A percentile compares a stretch with the other conserved stretches of the same genome.
These are phyloP conservation scores for Cyclopterus lumpus DNA, from an alignment of 2,797 vertebrate genomes.

Conservation along the genomic window DNA sequence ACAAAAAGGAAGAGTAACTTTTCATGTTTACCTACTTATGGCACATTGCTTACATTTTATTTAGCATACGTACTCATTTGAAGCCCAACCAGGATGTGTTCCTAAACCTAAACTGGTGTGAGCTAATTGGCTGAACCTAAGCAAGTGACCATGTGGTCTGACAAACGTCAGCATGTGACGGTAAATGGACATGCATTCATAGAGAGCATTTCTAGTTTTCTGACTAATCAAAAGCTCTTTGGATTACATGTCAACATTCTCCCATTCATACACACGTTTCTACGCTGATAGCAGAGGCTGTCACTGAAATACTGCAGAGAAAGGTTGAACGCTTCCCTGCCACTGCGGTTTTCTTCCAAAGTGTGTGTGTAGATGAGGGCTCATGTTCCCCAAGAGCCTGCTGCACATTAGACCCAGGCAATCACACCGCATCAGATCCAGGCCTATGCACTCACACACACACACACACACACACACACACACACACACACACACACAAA, in stretches of 20 bases:
- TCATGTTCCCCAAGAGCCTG: conserved; percentile 35
- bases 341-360: conserved; percentile 13
- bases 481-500: background rate
- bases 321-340: background rate
- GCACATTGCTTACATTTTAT: background rate
- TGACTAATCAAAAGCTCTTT: background rate
- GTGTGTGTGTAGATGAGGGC: conserved; percentile 31
- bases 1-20: background rate
- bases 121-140: background rate
- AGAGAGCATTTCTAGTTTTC: background rate
- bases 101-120: background rate
- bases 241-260: background rate
- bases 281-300: background rate
- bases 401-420: conserved; percentile 46
- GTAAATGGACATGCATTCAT: background rate
- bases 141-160: background rate
- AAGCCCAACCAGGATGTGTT: background rate
- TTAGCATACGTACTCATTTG: too few species aligned
- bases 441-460: conserved; percentile 8
- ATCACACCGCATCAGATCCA: conserved; percentile 54
- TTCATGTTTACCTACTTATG: background rate
- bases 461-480: background rate
- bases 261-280: background rate
- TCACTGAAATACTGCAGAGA: background rate
- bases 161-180: background rate